These are phyloP conservation scores for Mastigias papua DNA, from an alignment of 30 jellyfish, hydroid and myxozoan genomes.

Conservation along the genomic window DNA sequence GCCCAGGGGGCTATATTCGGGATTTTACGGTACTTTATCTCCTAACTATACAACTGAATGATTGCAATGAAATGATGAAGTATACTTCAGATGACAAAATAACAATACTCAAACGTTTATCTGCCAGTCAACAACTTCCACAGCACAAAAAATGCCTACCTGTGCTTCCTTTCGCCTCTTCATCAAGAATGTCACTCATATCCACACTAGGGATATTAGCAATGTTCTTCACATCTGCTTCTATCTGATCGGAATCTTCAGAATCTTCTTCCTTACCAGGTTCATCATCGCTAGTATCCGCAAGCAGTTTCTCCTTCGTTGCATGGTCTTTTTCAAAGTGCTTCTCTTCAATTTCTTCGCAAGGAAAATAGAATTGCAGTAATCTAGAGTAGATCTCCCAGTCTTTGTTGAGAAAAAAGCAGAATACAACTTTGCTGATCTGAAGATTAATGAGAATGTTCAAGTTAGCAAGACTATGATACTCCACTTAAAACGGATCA, in stretches of 20 bases:
- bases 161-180: neutral
- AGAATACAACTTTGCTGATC: conserved; percentile 74
- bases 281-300: conserved; percentile 13
- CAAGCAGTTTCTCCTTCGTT: conserved; percentile 2
- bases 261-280: conserved; percentile 15
- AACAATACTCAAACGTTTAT: no score
- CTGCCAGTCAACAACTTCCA: no score
- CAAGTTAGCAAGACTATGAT: neutral
- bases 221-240: neutral
- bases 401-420: conserved; percentile 75
- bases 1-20: no score
- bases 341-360: conserved; percentile 45
- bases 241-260: neutral
- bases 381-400: conserved; percentile 63
- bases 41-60: no score
- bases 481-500: no score
- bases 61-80: no score
- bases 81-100: no score
- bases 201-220: neutral
- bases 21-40: no score
- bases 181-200: neutral
- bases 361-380: conserved; percentile 78
- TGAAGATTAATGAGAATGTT: conserved; percentile 11
- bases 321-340: neutral
- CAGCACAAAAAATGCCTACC: no score